Evolutionary conservation across 2,113 vertebrate species (phyloP), one percentile per base, ranked within the genome.

Genomic region (Chionodraco myersi): DNA sequence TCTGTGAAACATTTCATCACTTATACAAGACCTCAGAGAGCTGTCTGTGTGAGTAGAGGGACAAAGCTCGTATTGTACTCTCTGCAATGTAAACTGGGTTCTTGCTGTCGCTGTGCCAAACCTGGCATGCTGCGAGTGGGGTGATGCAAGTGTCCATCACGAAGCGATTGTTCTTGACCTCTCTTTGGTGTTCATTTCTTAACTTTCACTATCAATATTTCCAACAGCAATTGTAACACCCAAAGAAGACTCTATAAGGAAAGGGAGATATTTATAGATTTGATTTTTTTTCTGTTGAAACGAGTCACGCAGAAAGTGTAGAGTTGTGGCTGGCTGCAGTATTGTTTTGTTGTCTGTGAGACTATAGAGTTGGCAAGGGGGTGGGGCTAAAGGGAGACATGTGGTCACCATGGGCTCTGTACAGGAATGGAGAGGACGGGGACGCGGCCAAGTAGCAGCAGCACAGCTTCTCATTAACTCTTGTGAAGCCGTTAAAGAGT

Each of bases 371-470:
- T 66, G 87, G 78, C 83, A 73, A 74, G 1, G 70, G 84, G 68
- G 66, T 21, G 83, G 64, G 71, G 81, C 47, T 45, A 71, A 47
- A 36, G 58, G 60, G 69, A 72, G 82, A 90, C 77, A 82, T 89
- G 91, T 92, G 87, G 92, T 93, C 89, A 83, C 93, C 92, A 92
- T 86, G 93, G 93, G 63, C 72, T 85, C 66, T 59, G 67, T 57
- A 61, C 79, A 89, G 92, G 92, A 94, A 93, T 94, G 91, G 85
- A 86, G 85, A 41, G 12, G 12, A 61, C 69, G 45, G 36, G 65
- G 48, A 64, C 18, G 6, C 68, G 7, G 87, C 83, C 84, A 79
- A 86, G 73, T 26, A 76, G 79, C 84, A 67, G 80, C 84, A 68
- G 61, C 71, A 51, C 80, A 56, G 66, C 70, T 74, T 86, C 75